Base-by-base conservation (phyloP, 2,888 invertebrate species). In the Drosophila histrio region DNA sequence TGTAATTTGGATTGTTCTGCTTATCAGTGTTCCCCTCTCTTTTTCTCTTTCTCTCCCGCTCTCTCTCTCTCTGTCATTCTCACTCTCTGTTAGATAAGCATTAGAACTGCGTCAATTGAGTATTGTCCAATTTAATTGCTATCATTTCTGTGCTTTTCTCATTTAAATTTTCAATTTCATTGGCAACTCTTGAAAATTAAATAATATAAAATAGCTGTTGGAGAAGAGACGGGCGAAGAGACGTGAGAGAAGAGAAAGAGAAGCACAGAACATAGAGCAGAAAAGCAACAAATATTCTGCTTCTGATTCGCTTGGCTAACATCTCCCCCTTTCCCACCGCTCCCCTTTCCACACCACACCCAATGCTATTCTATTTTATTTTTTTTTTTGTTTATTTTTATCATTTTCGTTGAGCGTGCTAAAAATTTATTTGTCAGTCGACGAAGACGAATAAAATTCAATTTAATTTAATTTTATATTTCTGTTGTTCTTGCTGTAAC, bases 341-440 rank as follows among this genome's bases (percentile, higher is more conserved):
- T 3, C 36, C 19, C 36, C 34, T 21, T 2, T 24, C 22, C 17
- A 36, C 17, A 21, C 9, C 1, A 1, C 53, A 53, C 6, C 43
- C 44, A 43, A 30, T 54, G 34, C 44, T 38, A 47, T 59, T 60
- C 21, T 60, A 54, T 44, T 64, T 58, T 21, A 39, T 30, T 76
- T 66, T 38, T 26, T 44, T 61, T 72, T 24, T 77, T 87, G 66
- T 78, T 80, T 84, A 87, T 87, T 81, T 75, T 87, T 87, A 75
- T 81, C 78, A 87, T 67, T 77, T 69, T 59, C 69, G 70, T 61
- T 34, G 46, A 77, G 72, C 72, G 81, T 84, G 87, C 87, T 87
- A 81, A 87, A 87, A 72, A 54, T 63, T 72, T 52, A 67, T 62
- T 70, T 71, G 72, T 73, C 77, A 46, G 77, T 50, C 50, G 41